Evolutionary conservation across 1,140 invertebrate species (phyloP).

Genomic region (Lasioglossum albipes): DNA sequence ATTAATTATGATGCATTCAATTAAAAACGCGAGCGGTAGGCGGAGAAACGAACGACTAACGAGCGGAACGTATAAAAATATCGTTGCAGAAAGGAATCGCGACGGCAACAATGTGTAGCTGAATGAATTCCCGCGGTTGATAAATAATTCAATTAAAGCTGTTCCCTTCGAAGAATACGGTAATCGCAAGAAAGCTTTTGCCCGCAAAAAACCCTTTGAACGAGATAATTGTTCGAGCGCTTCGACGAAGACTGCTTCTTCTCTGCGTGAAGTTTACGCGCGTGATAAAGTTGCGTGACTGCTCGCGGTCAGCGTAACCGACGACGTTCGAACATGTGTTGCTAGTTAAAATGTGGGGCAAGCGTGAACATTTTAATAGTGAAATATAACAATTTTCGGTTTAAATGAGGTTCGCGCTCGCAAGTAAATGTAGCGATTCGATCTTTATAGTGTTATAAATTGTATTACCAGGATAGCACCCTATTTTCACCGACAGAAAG

Average conservation of each 20-base stretch:
- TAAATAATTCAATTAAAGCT: slow-evolving; percentile 6
- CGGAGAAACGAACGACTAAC: neutral
- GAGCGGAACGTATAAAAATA: slow-evolving; percentile 14
- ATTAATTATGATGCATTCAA: slow-evolving; percentile 23
- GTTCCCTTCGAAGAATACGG: neutral
- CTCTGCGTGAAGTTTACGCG: neutral
- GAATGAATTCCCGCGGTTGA: neutral
- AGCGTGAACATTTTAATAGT: too few species aligned
- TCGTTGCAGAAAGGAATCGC: neutral
- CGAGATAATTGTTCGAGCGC: neutral
- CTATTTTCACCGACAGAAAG: too few species aligned
- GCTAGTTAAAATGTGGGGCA: too few species aligned
- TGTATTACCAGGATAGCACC: too few species aligned
- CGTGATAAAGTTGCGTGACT: neutral
- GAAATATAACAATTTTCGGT: neutral
- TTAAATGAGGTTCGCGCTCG: neutral
- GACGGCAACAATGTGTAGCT: slow-evolving; percentile 13
- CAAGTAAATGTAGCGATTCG: too few species aligned
- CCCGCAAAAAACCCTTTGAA: too few species aligned
- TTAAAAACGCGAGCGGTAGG: neutral
- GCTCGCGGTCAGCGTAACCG: neutral
- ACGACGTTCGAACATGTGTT: too few species aligned
- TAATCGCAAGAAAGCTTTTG: neutral
- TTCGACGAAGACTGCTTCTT: neutral
- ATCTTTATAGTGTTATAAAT: too few species aligned